These are phyloP conservation scores for Glaucopsyche alexis DNA, from an alignment of 2,888 invertebrate species.

Conservation along the genomic window DNA sequence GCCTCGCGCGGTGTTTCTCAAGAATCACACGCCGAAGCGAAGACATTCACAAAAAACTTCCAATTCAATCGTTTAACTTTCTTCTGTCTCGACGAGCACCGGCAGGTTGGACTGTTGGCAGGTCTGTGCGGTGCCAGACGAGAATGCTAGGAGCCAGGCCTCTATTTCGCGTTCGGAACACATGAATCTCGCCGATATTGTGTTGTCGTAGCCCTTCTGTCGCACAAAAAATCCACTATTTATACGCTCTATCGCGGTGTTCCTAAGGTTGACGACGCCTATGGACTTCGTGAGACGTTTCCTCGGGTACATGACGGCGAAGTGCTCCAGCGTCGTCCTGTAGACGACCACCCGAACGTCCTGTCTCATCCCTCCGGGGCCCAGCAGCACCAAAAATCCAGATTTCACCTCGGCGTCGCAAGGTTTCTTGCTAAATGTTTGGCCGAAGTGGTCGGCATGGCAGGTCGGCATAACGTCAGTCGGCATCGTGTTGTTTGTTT, in stretches of 20 bases:
- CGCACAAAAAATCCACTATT: conserved; percentile 79
- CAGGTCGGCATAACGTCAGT: conserved; percentile 61
- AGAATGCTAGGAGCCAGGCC: conserved; percentile 81
- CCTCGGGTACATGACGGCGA: conserved; percentile 83
- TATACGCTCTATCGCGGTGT: conserved; percentile 78
- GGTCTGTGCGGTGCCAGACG: conserved; percentile 64
- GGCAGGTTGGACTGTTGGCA: conserved; percentile 77
- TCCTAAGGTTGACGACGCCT: conserved; percentile 81
- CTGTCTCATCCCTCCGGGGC: conserved; percentile 80
- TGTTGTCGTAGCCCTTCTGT: conserved; percentile 82
- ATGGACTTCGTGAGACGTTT: conserved; percentile 82
- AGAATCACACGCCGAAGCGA: conserved; percentile 44
- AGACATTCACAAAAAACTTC: conserved; percentile 48
- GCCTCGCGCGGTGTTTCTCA: conserved; percentile 52
- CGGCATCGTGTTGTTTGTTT: conserved; percentile 63
- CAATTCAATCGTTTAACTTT: conserved; percentile 56
- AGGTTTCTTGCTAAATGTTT: conserved; percentile 54
- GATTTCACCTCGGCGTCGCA: conserved; percentile 81
- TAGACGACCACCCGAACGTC: conserved; percentile 83
- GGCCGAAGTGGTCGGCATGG: conserved; percentile 60
- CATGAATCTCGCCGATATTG: conserved; percentile 80
- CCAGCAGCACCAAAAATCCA: conserved; percentile 81
- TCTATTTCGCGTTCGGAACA: conserved; percentile 80
- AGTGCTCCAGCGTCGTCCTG: conserved; percentile 82
- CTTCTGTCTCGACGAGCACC: conserved; percentile 82